Conservation (phyloP, 2,888 invertebrate species). For the Standfussiana lucernea region DNA sequence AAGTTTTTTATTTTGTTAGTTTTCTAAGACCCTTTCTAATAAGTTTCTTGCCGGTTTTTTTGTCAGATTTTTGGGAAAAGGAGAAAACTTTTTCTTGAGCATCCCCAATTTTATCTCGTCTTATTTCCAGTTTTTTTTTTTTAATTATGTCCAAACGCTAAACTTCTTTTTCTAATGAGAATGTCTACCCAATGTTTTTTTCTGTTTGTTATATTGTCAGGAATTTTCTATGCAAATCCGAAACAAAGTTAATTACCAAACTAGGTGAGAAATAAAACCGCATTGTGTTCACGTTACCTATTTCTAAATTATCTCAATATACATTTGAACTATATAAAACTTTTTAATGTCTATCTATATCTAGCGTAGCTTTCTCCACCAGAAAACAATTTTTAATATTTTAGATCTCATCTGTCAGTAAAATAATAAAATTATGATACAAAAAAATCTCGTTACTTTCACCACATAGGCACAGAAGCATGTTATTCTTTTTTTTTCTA, state of each 20-base stretch:
- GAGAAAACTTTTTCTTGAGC: not conserved
- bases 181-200: not conserved
- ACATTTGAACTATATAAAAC: not conserved
- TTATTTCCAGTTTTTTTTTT: not conserved
- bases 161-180: not conserved
- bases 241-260: not conserved
- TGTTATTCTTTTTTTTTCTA: not conserved
- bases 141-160: not conserved
- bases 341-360: not conserved
- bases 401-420: not conserved
- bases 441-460: not conserved
- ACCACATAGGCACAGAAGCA: not conserved
- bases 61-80: conserved; percentile 17
- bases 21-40: conserved; percentile 56
- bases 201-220: not conserved
- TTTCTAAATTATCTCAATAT: not conserved
- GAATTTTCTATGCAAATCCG: not conserved
- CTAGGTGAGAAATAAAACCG: not conserved
- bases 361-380: too few species aligned
- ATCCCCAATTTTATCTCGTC: not conserved
- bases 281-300: not conserved
- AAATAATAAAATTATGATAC: conserved; percentile 1
- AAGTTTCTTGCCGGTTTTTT: conserved; percentile 51
- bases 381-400: not conserved
- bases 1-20: conserved; percentile 73